phyloP scores from a whole-genome alignment of 2,888 invertebrate genomes.

The Tupiocoris notatus region DNA sequence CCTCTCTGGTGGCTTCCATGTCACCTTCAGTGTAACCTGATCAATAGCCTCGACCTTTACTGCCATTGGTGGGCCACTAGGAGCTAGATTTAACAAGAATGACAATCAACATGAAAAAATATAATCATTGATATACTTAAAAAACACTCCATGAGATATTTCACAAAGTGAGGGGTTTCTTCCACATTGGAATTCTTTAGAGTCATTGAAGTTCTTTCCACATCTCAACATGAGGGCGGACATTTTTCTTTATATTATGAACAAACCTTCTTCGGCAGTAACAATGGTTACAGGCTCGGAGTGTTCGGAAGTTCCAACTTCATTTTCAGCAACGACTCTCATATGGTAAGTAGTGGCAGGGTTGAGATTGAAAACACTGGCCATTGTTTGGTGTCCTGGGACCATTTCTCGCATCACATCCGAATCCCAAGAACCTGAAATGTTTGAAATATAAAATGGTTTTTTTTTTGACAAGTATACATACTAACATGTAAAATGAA shows the following conservation, averaged over 20 bases:
- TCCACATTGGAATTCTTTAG: no score
- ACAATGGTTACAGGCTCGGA: conserved; percentile 92
- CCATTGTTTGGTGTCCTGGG: conserved; percentile 85
- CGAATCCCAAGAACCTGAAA: conserved; percentile 70
- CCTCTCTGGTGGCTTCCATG: conserved; percentile 86
- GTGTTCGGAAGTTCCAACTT: conserved; percentile 87
- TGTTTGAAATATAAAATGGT: background rate
- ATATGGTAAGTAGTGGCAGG: conserved; percentile 92
- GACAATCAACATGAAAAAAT: no score
- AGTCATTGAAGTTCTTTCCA: no score
- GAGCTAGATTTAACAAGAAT: conserved; percentile 57
- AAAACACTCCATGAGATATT: no score
- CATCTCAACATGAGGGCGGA: no score
- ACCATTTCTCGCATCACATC: conserved; percentile 85
- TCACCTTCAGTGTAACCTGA: conserved; percentile 81
- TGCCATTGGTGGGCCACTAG: conserved; percentile 78
- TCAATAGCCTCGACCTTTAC: conserved; percentile 83
- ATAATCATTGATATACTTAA: no score
- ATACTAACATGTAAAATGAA: no score
- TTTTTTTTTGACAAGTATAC: no score
- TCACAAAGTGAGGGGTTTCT: no score
- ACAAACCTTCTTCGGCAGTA: conserved; percentile 82
- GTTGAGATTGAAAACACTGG: conserved; percentile 81
- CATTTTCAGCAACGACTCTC: conserved; percentile 89
- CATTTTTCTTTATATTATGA: background rate